These are phyloP conservation scores for Nematostella vectensis DNA, from an alignment of 92 coral and sea anemone genomes.

Conservation along the genomic window DNA sequence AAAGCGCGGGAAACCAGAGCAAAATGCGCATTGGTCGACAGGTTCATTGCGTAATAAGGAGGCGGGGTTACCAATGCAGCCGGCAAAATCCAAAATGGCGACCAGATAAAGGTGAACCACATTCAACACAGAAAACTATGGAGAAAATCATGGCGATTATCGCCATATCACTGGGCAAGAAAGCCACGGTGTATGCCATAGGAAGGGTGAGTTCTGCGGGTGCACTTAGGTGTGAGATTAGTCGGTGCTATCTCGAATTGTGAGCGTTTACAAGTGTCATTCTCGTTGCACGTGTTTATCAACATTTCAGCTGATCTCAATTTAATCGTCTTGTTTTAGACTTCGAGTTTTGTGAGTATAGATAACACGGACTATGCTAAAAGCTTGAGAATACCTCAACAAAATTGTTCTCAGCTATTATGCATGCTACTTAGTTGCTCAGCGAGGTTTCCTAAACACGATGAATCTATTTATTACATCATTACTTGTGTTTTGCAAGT, in stretches of 20 bases:
- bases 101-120: slow-evolving; percentile 24
- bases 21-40: slow-evolving; percentile 60
- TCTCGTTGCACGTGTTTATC: background rate
- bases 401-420: too few relatives aligned
- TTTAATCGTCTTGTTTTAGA: too few relatives aligned
- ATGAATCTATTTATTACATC: too few relatives aligned
- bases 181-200: slow-evolving; percentile 90
- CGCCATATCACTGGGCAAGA: slow-evolving; percentile 90
- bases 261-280: background rate
- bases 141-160: slow-evolving; percentile 91
- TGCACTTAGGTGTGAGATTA: background rate
- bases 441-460: too few relatives aligned
- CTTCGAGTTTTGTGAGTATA: too few relatives aligned
- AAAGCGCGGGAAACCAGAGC: slow-evolving; percentile 33
- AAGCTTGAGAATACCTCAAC: too few relatives aligned
- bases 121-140: slow-evolving; percentile 27
- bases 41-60: background rate
- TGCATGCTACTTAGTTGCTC: too few relatives aligned
- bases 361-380: too few relatives aligned
- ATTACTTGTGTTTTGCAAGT: too few relatives aligned
- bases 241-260: background rate
- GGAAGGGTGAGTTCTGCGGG: slow-evolving; percentile 71
- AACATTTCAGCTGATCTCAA: too few relatives aligned
- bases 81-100: slow-evolving; percentile 38
- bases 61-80: background rate